These are phyloP conservation scores for Lithosia quadra DNA, from an alignment of 2,888 invertebrate genomes.

Conservation along the genomic window DNA sequence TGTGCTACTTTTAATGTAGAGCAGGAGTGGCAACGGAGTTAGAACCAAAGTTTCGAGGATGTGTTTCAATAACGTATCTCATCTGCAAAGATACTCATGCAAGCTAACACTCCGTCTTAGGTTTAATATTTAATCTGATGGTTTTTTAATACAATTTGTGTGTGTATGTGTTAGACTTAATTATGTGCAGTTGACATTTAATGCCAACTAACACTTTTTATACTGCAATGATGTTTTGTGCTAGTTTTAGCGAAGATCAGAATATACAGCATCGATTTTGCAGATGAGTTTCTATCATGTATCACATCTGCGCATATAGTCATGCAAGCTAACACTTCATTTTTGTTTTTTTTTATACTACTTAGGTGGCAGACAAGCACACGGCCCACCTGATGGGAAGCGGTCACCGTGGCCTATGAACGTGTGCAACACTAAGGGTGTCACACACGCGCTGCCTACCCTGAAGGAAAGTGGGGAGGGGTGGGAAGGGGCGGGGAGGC, in stretches of 20 bases:
- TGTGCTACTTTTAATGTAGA: not conserved
- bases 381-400: too few species aligned
- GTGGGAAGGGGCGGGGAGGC: too few species aligned
- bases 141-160: not conserved
- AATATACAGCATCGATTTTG: not conserved
- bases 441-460: too few species aligned
- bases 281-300: not conserved
- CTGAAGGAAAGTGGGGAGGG: too few species aligned
- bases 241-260: not conserved
- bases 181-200: too few species aligned
- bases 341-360: too few species aligned
- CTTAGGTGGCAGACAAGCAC: too few species aligned
- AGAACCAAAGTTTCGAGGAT: not conserved
- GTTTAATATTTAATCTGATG: not conserved
- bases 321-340: not conserved
- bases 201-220: not conserved
- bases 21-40: not conserved
- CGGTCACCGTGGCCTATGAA: too few species aligned
- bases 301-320: not conserved
- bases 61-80: not conserved
- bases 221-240: not conserved
- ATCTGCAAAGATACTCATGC: not conserved
- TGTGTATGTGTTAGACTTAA: not conserved
- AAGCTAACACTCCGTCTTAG: not conserved
- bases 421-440: too few species aligned